These are phyloP conservation scores for Drosophila mercatorum DNA, from an alignment of 2,888 invertebrate genomes.

Conservation along the genomic window DNA sequence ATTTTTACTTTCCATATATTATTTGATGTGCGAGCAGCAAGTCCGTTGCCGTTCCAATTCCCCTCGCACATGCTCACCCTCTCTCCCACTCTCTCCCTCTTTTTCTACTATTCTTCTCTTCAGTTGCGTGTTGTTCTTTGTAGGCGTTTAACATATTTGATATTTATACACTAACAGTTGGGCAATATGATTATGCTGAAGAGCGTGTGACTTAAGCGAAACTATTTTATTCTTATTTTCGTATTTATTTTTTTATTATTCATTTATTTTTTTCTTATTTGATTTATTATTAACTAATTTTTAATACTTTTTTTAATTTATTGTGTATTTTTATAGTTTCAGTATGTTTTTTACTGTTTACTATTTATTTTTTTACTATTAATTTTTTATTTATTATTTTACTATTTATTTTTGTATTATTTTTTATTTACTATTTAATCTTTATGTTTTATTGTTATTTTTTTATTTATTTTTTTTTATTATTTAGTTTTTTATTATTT, in stretches of 20 bases:
- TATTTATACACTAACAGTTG: conserved; percentile 6
- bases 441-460: no score
- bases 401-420: neutral
- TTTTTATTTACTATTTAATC: no score
- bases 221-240: neutral
- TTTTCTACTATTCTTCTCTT: conserved; percentile 12
- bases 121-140: conserved; percentile 37
- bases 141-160: conserved; percentile 34
- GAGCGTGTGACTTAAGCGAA: neutral
- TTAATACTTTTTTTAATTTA: no score
- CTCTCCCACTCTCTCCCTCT: neutral
- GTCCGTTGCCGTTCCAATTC: conserved; percentile 6
- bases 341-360: neutral
- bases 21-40: conserved; percentile 53
- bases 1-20: conserved; percentile 76
- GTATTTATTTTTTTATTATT: neutral
- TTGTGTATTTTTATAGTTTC: neutral
- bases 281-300: no score
- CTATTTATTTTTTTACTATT: neutral
- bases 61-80: neutral
- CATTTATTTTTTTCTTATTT: no score
- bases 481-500: no score
- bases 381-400: neutral
- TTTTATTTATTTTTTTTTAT: no score
- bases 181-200: neutral